These are phyloP conservation scores for Glossosoma conforme DNA, from an alignment of 1,140 invertebrate genomes.

Conservation along the genomic window DNA sequence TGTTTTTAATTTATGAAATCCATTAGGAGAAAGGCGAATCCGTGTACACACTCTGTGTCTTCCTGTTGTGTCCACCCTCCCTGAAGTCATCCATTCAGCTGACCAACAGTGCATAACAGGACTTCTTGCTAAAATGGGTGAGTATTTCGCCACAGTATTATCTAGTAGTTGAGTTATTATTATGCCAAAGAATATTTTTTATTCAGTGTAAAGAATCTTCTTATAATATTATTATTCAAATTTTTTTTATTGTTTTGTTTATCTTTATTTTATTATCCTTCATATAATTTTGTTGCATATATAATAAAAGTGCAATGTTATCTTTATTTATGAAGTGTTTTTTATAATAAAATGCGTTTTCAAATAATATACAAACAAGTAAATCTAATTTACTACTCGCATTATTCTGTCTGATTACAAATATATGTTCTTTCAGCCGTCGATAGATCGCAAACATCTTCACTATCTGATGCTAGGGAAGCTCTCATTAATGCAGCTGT, in stretches of 20 bases:
- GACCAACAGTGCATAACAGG: constrained; percentile 94
- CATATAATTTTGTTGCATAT: not conserved
- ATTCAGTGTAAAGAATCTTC: no score
- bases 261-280: not conserved
- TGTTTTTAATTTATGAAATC: constrained; percentile 20
- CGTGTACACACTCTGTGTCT: constrained; percentile 95
- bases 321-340: no score
- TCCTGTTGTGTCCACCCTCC: constrained; percentile 78
- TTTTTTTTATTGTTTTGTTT: constrained; percentile 5
- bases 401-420: no score
- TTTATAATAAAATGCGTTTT: no score
- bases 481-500: constrained; percentile 93
- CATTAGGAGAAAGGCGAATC: constrained; percentile 87
- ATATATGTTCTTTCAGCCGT: constrained; percentile 69
- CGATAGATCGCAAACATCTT: constrained; percentile 81
- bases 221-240: not conserved
- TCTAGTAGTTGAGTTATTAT: no score
- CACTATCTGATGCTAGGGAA: constrained; percentile 88
- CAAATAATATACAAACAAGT: no score
- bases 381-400: no score
- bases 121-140: constrained; percentile 92
- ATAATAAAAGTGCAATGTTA: no score
- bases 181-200: no score
- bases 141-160: no score
- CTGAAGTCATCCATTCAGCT: constrained; percentile 85